A percentile compares a stretch with the other conserved stretches of the same genome.
Conservation (phyloP, 2,797 vertebrate genomes). For the Meda fulgida region DNA sequence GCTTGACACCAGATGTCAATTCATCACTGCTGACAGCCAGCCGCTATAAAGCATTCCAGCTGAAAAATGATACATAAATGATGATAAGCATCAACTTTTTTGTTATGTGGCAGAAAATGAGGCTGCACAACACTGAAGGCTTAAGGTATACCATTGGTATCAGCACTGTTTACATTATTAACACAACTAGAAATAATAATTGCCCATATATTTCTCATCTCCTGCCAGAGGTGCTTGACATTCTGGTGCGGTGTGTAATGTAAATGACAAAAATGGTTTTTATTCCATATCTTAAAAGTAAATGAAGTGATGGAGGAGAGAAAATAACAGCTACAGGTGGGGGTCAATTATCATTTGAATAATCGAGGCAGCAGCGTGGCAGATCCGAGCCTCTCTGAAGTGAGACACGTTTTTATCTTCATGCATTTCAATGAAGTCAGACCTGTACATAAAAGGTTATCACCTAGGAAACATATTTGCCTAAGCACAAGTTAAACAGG, state of each 20-base stretch:
- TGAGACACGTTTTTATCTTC: constrained; percentile 99
- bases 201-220: constrained; percentile 89
- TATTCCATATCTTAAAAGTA: constrained; percentile 96
- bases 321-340: constrained; percentile 97
- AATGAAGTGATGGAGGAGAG: constrained; percentile 97
- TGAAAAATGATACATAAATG: constrained; percentile 79
- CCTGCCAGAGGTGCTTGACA: constrained; percentile 89
- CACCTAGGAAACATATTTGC: constrained; percentile 99
- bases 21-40: constrained; percentile 80
- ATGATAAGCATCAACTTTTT: constrained; percentile 83
- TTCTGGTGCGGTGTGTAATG: constrained; percentile 96
- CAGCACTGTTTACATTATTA: constrained; percentile 85
- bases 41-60: constrained; percentile 78
- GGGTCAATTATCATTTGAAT: constrained; percentile 99
- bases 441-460: constrained; percentile 99
- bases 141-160: constrained; percentile 78
- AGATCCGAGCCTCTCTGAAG: constrained; percentile 88
- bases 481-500: constrained; percentile 99
- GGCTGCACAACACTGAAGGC: constrained; percentile 66
- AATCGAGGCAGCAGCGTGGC: constrained; percentile 91
- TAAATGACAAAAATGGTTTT: constrained; percentile 90
- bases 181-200: constrained; percentile 88
- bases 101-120: constrained; percentile 76
- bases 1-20: constrained; percentile 77
- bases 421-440: constrained; percentile 99